phyloP scores from a whole-genome alignment of 2,888 invertebrate genomes.

The Nemurella pictetii region DNA sequence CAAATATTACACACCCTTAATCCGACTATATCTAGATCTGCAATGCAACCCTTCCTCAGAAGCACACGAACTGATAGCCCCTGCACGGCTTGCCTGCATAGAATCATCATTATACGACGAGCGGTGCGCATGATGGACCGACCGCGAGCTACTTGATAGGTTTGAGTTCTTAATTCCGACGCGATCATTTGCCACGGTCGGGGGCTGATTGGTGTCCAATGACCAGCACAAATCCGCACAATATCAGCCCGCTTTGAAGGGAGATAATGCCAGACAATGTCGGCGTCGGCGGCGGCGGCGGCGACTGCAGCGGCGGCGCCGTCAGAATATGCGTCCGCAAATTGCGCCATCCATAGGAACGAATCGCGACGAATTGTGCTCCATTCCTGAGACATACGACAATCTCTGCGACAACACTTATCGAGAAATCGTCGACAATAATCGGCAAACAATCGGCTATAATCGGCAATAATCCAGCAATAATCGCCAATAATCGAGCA shows the following conservation, averaged over 20 bases:
- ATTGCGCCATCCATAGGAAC: not conserved
- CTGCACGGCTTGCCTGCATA: too few relatives aligned
- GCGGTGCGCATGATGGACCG: not conserved
- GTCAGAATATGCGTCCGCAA: not conserved
- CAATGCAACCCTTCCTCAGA: too few relatives aligned
- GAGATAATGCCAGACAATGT: too few relatives aligned
- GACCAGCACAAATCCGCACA: conserved; percentile 16
- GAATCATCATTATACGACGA: not conserved
- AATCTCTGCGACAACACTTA: too few relatives aligned
- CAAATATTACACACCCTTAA: too few relatives aligned
- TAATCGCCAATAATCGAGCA: not conserved
- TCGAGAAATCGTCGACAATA: not conserved
- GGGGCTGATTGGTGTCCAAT: conserved; percentile 18
- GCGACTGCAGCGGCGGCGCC: not conserved
- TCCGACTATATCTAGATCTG: too few relatives aligned
- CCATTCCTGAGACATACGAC: too few relatives aligned
- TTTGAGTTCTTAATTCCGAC: conserved; percentile 16
- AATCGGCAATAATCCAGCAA: not conserved
- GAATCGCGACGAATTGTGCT: not conserved
- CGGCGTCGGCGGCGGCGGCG: not conserved
- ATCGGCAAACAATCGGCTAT: not conserved
- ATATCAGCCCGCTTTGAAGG: too few relatives aligned
- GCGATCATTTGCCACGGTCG: conserved; percentile 12
- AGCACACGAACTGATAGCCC: too few relatives aligned
- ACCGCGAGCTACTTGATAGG: not conserved